Evolutionary conservation across 2,797 vertebrate species (phyloP), one percentile per base, ranked within the genome.

Genomic region (Enteromius treurensis): DNA sequence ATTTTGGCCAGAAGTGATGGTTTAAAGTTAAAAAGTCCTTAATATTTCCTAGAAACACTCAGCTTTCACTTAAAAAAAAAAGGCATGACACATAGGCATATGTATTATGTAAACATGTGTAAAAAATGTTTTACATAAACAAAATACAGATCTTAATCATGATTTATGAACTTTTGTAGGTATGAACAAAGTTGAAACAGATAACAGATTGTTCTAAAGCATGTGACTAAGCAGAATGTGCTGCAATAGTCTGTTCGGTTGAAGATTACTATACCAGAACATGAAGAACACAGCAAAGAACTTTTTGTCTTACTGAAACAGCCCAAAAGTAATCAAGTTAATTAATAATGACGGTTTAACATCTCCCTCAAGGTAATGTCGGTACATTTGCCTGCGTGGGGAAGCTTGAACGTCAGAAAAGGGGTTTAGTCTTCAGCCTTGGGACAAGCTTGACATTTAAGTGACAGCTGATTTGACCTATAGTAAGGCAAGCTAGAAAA

Each of bases 401-500:
- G 15, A 60, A 67, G 45, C 77, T 10, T 21, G 15, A 49, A 62
- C 79, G 19, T 73, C 78, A 58, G 29, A 19, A n/a, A 53, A 64
- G 11, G 37, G 26, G 55, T 32, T 73, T 65, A 74, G n/a, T 14
- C n/a, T 9, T 62, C 53, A 77, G 55, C 34, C 23, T 23, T 76
- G 53, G 60, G n/a, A 77, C 5, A 17, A 69, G 70, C 21, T 51
- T 62, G 76, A 23, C 55, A 34, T 65, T n/a, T 68, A 49, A 70
- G 2, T 80, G 79, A 73, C 84, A 84, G 53, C 60, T 7, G 32
- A 55, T 42, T 86, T 53, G 26, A 70, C 81, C 70, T 53, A 37
- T 77, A 51, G 45, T 17, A 45, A 34, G 49, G 11, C 62, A 26
- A 45, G 26, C 0, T 34, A 1, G 1, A 77, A 17, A 47, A 34